Evolutionary conservation across 2,888 invertebrate species (phyloP), one percentile per base, ranked within the genome.

Genomic region (Netelia fuscicornis): DNA sequence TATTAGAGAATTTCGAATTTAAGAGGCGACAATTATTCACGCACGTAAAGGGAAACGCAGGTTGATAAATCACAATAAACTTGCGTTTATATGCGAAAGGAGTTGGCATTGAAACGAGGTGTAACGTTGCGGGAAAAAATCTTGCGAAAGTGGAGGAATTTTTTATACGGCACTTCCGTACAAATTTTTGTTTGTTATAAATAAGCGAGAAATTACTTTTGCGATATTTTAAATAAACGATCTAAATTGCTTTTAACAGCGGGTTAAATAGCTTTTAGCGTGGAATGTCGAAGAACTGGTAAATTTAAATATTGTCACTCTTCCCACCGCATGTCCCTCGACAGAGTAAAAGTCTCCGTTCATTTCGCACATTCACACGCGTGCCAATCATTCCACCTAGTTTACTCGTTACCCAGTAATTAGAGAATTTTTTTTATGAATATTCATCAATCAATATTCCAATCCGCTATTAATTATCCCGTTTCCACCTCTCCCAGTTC

Each of bases 281-380:
- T n/a, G 58, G 68, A 78, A 60, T 78, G 77, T 48, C 25, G 60
- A 37, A 52, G 48, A 78, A 78, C 58, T 60, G 48, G 68, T 68
- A 60, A 68, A 48, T 11, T 68, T 25, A 48, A 68, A 17, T 25
- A 68, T 62, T 37, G 48, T 58, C 77, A 60, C 58, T 58, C 10
- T 78, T 56, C n/a, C 17, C 23, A 60, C 25, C 60, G 44, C 48
- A 44, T 11, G 71, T 2, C 30, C 30, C 60, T 60, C 48, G 20
- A 30, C 23, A 30, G 25, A 44, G 17, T 54, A 65, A 56, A 56
- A 20, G 67, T 54, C 23, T 23, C 25, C 56, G 9, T 10, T 30
- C 2, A 2, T 48, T 13, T 13, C 48, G 48, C 13, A 48, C 2
- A 65, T 65, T 17, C 37, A 42, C 13, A 42, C 10, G 11, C n/a